phyloP scores from a whole-genome alignment of 2,888 invertebrate species.

The Agapetus fuscipes region DNA sequence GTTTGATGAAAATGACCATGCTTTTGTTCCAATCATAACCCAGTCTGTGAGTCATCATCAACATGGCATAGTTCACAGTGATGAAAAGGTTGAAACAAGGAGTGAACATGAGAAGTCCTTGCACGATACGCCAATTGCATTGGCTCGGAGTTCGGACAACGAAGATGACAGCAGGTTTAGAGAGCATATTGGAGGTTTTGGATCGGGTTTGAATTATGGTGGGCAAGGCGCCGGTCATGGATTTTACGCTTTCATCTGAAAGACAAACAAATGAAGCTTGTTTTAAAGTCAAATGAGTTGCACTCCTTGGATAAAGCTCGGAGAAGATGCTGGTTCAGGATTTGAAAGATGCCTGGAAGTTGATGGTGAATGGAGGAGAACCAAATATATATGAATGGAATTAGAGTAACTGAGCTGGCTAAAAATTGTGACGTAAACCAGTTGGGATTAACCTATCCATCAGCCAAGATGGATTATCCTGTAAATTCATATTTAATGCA shows the following conservation, averaged over 20 bases:
- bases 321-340: too few species aligned
- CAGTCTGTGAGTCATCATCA: slow-evolving; percentile 5
- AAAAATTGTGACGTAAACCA: too few species aligned
- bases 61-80: neutral
- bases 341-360: too few species aligned
- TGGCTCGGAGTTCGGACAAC: neutral
- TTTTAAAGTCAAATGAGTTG: too few species aligned
- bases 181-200: slow-evolving; percentile 18
- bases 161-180: slow-evolving; percentile 7
- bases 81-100: too few species aligned
- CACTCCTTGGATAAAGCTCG: too few species aligned
- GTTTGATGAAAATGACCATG: slow-evolving; percentile 6
- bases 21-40: slow-evolving; percentile 9
- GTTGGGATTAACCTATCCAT: too few species aligned
- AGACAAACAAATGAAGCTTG: neutral
- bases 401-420: too few species aligned
- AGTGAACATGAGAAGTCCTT: neutral
- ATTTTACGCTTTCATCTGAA: slow-evolving; percentile 7
- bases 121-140: neutral
- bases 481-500: too few species aligned
- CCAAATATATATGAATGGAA: too few species aligned
- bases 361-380: too few species aligned
- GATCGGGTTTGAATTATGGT: slow-evolving; percentile 14
- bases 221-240: slow-evolving; percentile 23
- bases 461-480: too few species aligned